Conservation (phyloP, 2,113 vertebrate genomes). For the Piliocolobus tephrosceles region DNA sequence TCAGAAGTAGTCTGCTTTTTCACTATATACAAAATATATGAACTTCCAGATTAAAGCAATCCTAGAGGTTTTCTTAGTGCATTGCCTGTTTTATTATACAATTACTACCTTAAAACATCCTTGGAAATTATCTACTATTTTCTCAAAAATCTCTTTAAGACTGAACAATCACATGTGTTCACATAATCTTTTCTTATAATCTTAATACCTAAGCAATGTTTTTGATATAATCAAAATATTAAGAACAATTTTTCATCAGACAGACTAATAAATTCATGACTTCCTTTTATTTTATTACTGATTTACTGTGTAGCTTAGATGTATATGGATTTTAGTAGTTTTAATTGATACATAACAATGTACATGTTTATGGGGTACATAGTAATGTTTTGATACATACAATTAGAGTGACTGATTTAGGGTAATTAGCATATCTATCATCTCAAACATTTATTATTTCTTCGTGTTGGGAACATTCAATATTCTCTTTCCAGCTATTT, state of each 20-base stretch:
- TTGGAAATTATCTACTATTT: neutral
- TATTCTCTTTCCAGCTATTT: neutral
- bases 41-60: neutral
- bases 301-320: neutral
- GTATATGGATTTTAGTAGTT: neutral
- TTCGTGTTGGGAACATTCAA: neutral
- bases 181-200: neutral
- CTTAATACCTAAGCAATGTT: neutral
- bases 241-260: neutral
- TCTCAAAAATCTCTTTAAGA: conserved; percentile 11
- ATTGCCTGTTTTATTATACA: neutral
- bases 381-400: neutral
- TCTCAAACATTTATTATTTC: neutral
- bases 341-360: neutral
- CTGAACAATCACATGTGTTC: neutral
- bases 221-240: conserved; percentile 7
- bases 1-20: neutral
- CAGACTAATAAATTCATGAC: neutral
- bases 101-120: neutral
- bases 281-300: neutral
- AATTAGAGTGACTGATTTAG: neutral
- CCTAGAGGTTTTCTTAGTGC: neutral
- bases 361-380: neutral
- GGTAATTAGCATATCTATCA: neutral
- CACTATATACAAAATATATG: neutral